Evolutionary conservation across 2,113 vertebrate genomes (phyloP).

Genomic region (Uria aalge): DNA sequence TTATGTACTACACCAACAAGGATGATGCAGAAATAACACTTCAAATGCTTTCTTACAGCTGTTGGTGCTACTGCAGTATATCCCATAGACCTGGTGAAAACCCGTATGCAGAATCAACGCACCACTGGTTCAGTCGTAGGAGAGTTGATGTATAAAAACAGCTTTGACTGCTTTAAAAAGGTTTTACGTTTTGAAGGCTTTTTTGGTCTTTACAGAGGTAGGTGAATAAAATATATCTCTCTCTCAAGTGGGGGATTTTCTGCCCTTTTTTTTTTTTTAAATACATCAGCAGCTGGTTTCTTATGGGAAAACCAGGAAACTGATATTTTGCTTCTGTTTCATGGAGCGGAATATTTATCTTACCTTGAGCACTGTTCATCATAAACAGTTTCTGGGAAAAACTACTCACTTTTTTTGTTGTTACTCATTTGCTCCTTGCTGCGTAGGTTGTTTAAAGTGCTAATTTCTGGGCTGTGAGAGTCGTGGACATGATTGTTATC

Average conservation of each 20-base stretch:
- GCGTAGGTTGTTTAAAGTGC: background rate
- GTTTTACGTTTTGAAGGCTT: constrained; percentile 92
- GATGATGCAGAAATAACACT: background rate
- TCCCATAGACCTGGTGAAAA: constrained; percentile 97
- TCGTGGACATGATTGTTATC: background rate
- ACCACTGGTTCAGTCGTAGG: constrained; percentile 88
- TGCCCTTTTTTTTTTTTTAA: background rate
- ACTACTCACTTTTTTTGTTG: background rate
- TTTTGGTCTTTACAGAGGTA: constrained; percentile 96
- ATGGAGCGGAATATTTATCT: background rate
- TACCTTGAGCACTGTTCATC: background rate
- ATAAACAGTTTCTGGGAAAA: background rate
- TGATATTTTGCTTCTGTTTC: background rate
- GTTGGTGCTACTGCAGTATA: constrained; percentile 94
- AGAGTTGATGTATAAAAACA: constrained; percentile 96
- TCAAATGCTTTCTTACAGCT: constrained; percentile 70
- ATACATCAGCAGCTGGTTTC: background rate
- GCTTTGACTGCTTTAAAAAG: constrained; percentile 96
- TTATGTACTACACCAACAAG: background rate
- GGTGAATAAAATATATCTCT: background rate
- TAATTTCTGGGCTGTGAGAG: background rate
- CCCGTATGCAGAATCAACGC: constrained; percentile 96
- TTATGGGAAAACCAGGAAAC: background rate
- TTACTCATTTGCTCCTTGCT: background rate
- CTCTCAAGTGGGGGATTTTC: background rate